These are phyloP conservation scores for Stichodactyla helianthus DNA, from an alignment of 64 coral and sea anemone genomes.

Conservation along the genomic window DNA sequence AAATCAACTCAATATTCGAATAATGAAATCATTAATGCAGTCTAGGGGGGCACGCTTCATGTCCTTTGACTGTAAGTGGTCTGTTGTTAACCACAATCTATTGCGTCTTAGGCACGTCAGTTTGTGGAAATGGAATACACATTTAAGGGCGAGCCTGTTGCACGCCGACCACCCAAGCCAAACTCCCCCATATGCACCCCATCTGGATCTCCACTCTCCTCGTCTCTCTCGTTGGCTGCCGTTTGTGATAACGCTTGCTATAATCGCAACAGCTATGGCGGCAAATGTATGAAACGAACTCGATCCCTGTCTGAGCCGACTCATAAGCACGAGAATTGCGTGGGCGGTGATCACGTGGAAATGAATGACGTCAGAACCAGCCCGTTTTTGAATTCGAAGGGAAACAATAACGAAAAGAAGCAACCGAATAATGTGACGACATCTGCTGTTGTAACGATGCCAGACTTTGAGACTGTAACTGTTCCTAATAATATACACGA, in stretches of 20 bases:
- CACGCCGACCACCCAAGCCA: slow-evolving; percentile 49
- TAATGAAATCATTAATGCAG: no score
- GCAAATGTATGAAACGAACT: slow-evolving; percentile 78
- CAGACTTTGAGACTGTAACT: slow-evolving; percentile 84
- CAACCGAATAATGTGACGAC: slow-evolving; percentile 78
- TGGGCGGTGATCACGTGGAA: slow-evolving; percentile 53
- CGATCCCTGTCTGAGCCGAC: slow-evolving; percentile 77
- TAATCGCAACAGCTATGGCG: slow-evolving; percentile 84
- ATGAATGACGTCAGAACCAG: slow-evolving; percentile 89
- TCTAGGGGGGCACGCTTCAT: no score
- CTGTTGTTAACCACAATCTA: neutral
- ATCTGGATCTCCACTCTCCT: slow-evolving; percentile 90
- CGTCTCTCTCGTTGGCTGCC: slow-evolving; percentile 80
- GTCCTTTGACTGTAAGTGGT: no score
- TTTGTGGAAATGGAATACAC: slow-evolving; percentile 99
- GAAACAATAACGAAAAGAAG: slow-evolving; percentile 31
- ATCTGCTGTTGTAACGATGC: slow-evolving; percentile 83
- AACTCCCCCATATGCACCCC: slow-evolving; percentile 88
- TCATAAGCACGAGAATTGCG: slow-evolving; percentile 73
- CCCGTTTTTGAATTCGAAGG: slow-evolving; percentile 51
- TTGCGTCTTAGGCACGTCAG: slow-evolving; percentile 67
- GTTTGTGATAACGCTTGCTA: slow-evolving; percentile 85
- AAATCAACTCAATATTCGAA: no score
- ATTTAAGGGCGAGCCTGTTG: slow-evolving; percentile 77
- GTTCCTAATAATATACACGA: slow-evolving; percentile 85